Conservation (phyloP, 2,888 invertebrate species). For the Dexiosoma caninum region DNA sequence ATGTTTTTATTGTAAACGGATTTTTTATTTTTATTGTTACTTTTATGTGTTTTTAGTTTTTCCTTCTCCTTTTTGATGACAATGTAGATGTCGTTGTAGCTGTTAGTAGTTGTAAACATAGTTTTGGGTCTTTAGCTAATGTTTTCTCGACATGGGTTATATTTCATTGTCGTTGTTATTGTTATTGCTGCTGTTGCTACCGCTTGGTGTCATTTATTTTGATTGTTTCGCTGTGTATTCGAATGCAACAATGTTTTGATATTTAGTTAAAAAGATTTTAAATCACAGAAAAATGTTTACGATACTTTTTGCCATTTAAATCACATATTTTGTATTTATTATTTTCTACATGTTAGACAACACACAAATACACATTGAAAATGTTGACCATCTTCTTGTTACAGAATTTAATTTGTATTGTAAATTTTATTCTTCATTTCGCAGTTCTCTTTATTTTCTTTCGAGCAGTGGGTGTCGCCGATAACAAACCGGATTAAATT, state of each 20-base stretch:
- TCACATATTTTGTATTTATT: not conserved
- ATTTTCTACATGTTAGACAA: not conserved
- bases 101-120: constrained; percentile 10
- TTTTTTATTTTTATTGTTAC: not conserved
- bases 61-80: not conserved
- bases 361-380: too few relatives aligned
- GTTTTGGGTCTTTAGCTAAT: constrained; percentile 44
- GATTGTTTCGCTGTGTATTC: constrained; percentile 11
- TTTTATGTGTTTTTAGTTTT: too few relatives aligned
- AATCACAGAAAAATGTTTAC: not conserved
- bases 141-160: constrained; percentile 34
- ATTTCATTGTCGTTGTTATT: constrained; percentile 1
- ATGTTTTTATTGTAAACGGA: not conserved
- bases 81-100: not conserved
- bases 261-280: not conserved
- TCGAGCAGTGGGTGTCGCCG: not conserved
- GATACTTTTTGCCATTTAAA: too few relatives aligned
- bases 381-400: not conserved
- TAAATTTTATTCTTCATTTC: not conserved
- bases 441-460: too few relatives aligned
- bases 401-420: not conserved
- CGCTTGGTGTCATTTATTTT: constrained; percentile 38
- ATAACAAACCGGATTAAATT: not conserved
- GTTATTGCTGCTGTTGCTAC: not conserved
- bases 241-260: constrained; percentile 15